These are phyloP conservation scores for Flexamia atlantica DNA, from an alignment of 2,888 invertebrate genomes.

Conservation along the genomic window DNA sequence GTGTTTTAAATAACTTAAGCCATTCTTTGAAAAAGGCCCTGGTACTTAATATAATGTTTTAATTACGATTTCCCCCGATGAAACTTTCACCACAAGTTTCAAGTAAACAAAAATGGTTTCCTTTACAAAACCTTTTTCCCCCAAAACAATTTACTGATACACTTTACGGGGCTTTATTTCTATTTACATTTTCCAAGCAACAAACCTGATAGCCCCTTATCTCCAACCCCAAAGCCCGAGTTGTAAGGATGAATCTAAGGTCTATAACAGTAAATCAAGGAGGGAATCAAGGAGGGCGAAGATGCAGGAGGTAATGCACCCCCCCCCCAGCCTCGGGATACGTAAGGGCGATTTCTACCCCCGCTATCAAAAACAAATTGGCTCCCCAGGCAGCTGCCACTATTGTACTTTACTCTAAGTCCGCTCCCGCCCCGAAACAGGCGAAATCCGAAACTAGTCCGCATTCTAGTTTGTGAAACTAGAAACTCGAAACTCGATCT, in stretches of 20 bases:
- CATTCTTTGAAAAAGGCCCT: too few species aligned
- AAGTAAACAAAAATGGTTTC: too few species aligned
- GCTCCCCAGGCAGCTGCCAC: slow-evolving; percentile 25
- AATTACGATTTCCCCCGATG: too few species aligned
- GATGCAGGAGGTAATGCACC: not conserved
- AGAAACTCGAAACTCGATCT: too few species aligned
- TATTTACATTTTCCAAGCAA: slow-evolving; percentile 13
- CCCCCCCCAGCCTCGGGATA: not conserved
- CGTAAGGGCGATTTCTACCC: slow-evolving; percentile 37
- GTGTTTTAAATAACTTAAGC: too few species aligned
- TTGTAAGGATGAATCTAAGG: slow-evolving; percentile 24
- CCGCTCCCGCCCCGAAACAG: not conserved
- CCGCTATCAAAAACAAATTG: slow-evolving; percentile 38
- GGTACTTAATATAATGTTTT: too few species aligned
- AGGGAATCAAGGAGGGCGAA: not conserved
- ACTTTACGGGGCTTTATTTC: not conserved
- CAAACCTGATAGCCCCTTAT: not conserved
- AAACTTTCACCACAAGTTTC: too few species aligned
- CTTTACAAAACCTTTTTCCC: too few species aligned
- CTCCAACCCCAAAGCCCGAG: not conserved
- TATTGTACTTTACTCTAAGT: slow-evolving; percentile 17
- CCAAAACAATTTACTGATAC: not conserved
- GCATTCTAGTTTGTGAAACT: slow-evolving; percentile 3
- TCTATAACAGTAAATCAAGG: slow-evolving; percentile 33
- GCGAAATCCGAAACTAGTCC: slow-evolving; percentile 25